These are phyloP conservation scores for Apis cerana DNA, from an alignment of 1,140 invertebrate species.

Conservation along the genomic window DNA sequence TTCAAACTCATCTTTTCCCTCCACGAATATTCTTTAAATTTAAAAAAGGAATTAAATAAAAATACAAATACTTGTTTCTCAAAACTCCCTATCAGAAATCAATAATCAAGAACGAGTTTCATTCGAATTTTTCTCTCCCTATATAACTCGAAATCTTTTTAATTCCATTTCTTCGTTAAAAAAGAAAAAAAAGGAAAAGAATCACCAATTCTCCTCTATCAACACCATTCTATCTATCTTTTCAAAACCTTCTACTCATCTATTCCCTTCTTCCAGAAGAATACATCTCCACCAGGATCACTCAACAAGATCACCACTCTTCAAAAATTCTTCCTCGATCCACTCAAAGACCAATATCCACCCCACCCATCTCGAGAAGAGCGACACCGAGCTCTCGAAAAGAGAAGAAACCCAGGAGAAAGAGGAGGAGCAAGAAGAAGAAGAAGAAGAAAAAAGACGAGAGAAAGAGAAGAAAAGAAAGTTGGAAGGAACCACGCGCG, in stretches of 20 bases:
- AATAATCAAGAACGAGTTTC: too few relatives aligned
- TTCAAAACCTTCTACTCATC: background rate
- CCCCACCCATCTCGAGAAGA: background rate
- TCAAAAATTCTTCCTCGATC: background rate
- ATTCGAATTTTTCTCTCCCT: too few relatives aligned
- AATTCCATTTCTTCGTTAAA: too few relatives aligned
- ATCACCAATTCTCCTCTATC: too few relatives aligned
- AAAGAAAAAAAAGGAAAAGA: too few relatives aligned
- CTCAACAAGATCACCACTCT: background rate
- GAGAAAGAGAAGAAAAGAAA: background rate
- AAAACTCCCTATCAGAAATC: too few relatives aligned
- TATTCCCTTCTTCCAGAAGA: background rate
- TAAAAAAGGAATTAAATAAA: too few relatives aligned
- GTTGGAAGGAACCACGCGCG: conserved; percentile 18
- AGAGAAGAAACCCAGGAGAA: background rate
- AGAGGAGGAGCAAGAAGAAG: background rate
- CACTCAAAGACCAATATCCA: background rate
- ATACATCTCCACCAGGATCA: background rate
- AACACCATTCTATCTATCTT: too few relatives aligned
- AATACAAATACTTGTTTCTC: too few relatives aligned
- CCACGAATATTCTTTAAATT: too few relatives aligned
- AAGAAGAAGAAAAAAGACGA: background rate
- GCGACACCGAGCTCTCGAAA: background rate
- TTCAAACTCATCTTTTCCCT: too few relatives aligned
- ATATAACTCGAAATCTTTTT: too few relatives aligned